phyloP scores from a whole-genome alignment of 2,888 invertebrate species.

The Cremastinae sp. region DNA sequence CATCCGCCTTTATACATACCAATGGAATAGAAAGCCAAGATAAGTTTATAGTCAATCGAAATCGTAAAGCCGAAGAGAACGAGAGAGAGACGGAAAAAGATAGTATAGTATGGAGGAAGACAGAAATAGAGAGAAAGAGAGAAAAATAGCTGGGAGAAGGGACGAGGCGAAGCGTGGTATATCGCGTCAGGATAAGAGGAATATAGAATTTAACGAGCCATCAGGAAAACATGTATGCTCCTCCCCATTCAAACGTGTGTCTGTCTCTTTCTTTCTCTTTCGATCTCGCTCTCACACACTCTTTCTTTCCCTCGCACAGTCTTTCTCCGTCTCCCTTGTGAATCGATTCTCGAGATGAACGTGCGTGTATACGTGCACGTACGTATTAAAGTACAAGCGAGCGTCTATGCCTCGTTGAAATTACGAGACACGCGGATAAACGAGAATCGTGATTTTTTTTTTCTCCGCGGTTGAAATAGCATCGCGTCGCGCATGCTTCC shows the following conservation, averaged over 20 bases:
- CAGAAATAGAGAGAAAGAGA: slow-evolving; percentile 25
- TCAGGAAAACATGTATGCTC: slow-evolving; percentile 47
- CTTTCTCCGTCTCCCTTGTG: not conserved
- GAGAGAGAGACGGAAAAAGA: slow-evolving; percentile 24
- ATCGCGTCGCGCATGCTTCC: slow-evolving; percentile 3
- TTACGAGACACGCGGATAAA: slow-evolving; percentile 56
- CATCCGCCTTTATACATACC: slow-evolving; percentile 80
- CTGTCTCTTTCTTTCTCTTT: slow-evolving; percentile 24
- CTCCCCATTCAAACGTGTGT: slow-evolving; percentile 35
- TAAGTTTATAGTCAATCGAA: slow-evolving; percentile 80
- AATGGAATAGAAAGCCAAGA: slow-evolving; percentile 80
- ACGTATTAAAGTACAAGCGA: slow-evolving; percentile 19
- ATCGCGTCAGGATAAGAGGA: slow-evolving; percentile 37
- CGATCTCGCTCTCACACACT: not conserved
- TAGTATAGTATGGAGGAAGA: slow-evolving; percentile 46
- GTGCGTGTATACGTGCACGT: not conserved
- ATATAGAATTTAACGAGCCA: slow-evolving; percentile 61
- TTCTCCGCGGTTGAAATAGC: slow-evolving; percentile 29
- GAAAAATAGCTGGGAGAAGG: slow-evolving; percentile 27
- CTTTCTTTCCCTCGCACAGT: not conserved
- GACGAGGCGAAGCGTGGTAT: slow-evolving; percentile 27
- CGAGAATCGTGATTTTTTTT: slow-evolving; percentile 46
- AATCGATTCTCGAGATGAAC: slow-evolving; percentile 14
- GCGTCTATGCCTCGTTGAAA: slow-evolving; percentile 33
- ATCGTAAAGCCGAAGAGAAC: slow-evolving; percentile 66